phyloP scores from a whole-genome alignment of 35 echinoderm and acorn worm genomes.

The Anneissia japonica region DNA sequence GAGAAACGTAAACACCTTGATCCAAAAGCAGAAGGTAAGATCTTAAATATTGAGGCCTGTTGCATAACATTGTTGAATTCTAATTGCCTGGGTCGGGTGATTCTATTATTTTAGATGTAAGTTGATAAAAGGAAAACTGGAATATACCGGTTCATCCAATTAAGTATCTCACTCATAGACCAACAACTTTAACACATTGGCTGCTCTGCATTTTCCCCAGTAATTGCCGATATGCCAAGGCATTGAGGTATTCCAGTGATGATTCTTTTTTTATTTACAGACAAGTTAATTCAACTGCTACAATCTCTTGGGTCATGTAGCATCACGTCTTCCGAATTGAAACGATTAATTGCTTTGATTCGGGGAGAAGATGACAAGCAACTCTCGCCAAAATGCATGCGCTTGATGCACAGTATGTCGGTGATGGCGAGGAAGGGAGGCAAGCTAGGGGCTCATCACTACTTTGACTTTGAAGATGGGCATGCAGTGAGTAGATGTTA shows the following conservation, averaged over 20 bases:
- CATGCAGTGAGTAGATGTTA: constrained; percentile 63
- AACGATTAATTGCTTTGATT: constrained; percentile 81
- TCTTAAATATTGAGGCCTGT: no score
- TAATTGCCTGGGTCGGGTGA: no score
- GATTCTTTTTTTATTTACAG: constrained; percentile 43
- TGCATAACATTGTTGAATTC: no score
- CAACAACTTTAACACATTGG: no score
- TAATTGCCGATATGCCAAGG: no score
- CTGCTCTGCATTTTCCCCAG: no score
- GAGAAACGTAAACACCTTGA: constrained; percentile 56
- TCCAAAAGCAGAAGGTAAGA: constrained; percentile 72
- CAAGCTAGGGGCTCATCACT: constrained; percentile 74
- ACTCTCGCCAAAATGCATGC: constrained; percentile 57
- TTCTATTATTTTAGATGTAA: no score
- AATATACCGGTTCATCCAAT: no score
- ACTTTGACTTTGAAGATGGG: constrained; percentile 93
- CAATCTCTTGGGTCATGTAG: constrained; percentile 83
- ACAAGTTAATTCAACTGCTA: constrained; percentile 66
- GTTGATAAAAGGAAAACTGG: no score
- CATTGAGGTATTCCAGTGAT: no score
- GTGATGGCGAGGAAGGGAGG: constrained; percentile 86
- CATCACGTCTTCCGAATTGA: constrained; percentile 78
- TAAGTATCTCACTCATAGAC: no score
- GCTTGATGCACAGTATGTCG: constrained; percentile 75
- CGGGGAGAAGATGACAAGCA: constrained; percentile 69